Percentiles rank a stretch among this genome's conserved stretches.
Conservation (phyloP, 1,140 invertebrate species). For the Pseudomyrmex gracilis region DNA sequence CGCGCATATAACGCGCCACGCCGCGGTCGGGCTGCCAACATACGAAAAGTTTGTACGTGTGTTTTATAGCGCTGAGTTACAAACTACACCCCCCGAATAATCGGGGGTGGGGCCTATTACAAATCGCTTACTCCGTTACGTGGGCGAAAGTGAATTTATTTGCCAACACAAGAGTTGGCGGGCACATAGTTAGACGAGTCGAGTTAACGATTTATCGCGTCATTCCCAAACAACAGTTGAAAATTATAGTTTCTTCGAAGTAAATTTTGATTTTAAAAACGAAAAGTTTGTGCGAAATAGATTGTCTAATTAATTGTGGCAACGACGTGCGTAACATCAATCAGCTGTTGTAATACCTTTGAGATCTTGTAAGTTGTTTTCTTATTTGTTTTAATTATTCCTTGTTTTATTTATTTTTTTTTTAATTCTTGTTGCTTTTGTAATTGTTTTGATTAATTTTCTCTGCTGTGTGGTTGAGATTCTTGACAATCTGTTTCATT, state of each 20-base stretch:
- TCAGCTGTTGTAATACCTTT: no score
- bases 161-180: constrained; percentile 8
- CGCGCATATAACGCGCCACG: background rate
- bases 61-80: constrained; percentile 21
- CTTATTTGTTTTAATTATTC: no score
- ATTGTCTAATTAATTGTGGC: no score
- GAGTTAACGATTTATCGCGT: constrained; percentile 32
- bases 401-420: no score
- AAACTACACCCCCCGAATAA: constrained; percentile 29
- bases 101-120: background rate
- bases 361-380: no score
- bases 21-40: background rate
- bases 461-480: no score
- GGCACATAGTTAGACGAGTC: constrained; percentile 1
- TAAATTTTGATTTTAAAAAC: background rate
- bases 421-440: no score
- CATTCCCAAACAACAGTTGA: constrained; percentile 2
- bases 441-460: no score
- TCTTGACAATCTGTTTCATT: no score
- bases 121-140: background rate
- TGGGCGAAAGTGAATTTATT: constrained; percentile 33
- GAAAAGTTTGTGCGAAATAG: no score
- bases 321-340: no score
- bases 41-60: constrained; percentile 29
- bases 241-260: constrained; percentile 3